Conservation (phyloP, 2,888 invertebrate species). For the Ellobium chinense region DNA sequence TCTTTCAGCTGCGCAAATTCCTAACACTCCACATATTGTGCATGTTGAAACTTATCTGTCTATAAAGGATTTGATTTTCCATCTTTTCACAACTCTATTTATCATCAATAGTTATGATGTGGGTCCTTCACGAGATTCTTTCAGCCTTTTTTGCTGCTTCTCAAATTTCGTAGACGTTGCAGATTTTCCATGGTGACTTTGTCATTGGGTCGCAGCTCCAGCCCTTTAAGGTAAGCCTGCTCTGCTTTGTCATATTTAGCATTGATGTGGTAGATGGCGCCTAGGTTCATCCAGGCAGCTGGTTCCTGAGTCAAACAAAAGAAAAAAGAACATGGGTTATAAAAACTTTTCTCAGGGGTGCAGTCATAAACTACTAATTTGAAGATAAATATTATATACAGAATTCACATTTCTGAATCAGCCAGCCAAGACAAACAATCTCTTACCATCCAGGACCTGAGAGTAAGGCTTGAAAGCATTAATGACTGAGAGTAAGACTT, state of each 20-base stretch:
- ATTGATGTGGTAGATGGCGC: slow-evolving; percentile 95
- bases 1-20: too few species aligned
- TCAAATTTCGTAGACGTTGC: slow-evolving; percentile 84
- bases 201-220: slow-evolving; percentile 92
- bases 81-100: too few species aligned
- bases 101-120: too few species aligned
- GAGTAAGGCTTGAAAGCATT: too few species aligned
- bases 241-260: slow-evolving; percentile 94
- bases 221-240: slow-evolving; percentile 90
- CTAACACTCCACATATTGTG: too few species aligned
- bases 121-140: too few species aligned
- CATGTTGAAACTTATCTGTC: too few species aligned
- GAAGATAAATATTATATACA: not conserved
- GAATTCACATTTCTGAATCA: too few species aligned
- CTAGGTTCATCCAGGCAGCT: slow-evolving; percentile 94
- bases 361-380: not conserved
- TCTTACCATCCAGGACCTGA: too few species aligned
- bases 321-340: not conserved
- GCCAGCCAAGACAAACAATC: too few species aligned
- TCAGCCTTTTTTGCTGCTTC: slow-evolving; percentile 50
- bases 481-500: too few species aligned
- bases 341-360: not conserved
- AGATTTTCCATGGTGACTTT: slow-evolving; percentile 93
- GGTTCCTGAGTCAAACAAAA: slow-evolving; percentile 85
- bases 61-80: too few species aligned